These are phyloP conservation scores for Cydia strobilella DNA, from an alignment of 1,140 invertebrate genomes.

Conservation along the genomic window DNA sequence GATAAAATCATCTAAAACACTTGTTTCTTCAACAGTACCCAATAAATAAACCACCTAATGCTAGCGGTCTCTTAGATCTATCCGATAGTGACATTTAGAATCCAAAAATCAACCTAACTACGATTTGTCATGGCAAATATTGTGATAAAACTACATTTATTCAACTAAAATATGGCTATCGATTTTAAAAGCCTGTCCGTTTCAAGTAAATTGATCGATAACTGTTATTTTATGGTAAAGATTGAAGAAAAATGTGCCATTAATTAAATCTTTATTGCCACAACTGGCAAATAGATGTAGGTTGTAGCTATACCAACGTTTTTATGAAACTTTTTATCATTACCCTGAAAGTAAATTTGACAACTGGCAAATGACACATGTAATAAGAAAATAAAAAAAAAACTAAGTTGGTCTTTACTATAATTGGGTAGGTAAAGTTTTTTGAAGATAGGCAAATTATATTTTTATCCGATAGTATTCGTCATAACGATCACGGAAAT, in stretches of 20 bases:
- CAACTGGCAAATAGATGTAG: neutral
- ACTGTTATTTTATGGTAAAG: constrained; percentile 15
- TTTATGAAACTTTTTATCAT: neutral
- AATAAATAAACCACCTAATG: constrained; percentile 43
- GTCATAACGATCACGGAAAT: too few relatives aligned
- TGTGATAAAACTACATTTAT: constrained; percentile 37
- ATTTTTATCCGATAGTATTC: too few relatives aligned
- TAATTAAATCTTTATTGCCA: constrained; percentile 10
- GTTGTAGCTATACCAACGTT: neutral
- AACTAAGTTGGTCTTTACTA: too few relatives aligned
- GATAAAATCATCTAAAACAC: constrained; percentile 7
- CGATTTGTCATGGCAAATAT: constrained; percentile 46
- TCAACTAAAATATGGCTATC: constrained; percentile 6
- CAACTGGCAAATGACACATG: neutral
- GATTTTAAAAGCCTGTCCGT: constrained; percentile 18
- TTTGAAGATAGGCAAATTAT: too few relatives aligned
- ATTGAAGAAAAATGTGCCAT: neutral
- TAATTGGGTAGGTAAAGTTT: too few relatives aligned
- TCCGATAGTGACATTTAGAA: constrained; percentile 36
- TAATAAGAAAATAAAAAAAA: too few relatives aligned
- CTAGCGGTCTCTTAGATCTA: constrained; percentile 43
- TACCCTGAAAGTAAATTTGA: neutral
- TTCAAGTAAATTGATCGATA: constrained; percentile 4
- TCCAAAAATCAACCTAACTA: constrained; percentile 37
- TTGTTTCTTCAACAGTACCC: constrained; percentile 39